These are phyloP conservation scores for Enoplolaimus lenunculus DNA, from an alignment of 2,888 invertebrate genomes.

Conservation along the genomic window DNA sequence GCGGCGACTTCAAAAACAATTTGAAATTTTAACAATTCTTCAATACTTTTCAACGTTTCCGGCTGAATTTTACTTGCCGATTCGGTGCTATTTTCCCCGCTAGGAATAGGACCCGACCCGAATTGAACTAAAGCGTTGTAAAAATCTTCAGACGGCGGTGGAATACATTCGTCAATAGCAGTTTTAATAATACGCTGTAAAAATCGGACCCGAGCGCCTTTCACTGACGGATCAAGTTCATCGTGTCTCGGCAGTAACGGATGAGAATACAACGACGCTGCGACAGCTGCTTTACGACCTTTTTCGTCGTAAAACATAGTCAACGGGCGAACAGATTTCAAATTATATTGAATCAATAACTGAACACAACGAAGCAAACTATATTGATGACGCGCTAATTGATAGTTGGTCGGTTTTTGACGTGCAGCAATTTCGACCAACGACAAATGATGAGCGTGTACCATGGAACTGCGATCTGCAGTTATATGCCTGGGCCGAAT, in stretches of 20 bases:
- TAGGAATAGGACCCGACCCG: background rate
- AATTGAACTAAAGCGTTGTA: background rate
- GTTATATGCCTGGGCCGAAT: background rate
- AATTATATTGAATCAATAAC: background rate
- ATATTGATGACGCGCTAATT: constrained; percentile 1
- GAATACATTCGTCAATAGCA: background rate
- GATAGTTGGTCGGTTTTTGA: constrained; percentile 15
- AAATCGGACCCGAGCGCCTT: background rate
- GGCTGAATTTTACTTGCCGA: background rate
- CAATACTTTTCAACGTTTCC: background rate
- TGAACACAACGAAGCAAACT: background rate
- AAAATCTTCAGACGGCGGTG: background rate
- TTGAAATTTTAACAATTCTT: constrained; percentile 3
- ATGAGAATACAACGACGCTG: constrained; percentile 7
- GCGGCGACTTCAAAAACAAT: background rate
- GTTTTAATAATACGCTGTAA: background rate
- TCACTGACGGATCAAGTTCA: background rate
- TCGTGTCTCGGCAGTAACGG: constrained; percentile 5
- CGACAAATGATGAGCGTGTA: background rate
- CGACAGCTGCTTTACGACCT: background rate
- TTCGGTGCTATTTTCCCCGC: background rate
- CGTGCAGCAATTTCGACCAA: background rate
- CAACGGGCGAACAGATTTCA: constrained; percentile 2
- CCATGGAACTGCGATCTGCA: background rate
- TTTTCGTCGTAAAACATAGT: background rate